A percentile compares a stretch with the other conserved stretches of the same genome.
These are phyloP conservation scores for Aphidius gifuensis DNA, from an alignment of 1,140 invertebrate species.

Conservation along the genomic window DNA sequence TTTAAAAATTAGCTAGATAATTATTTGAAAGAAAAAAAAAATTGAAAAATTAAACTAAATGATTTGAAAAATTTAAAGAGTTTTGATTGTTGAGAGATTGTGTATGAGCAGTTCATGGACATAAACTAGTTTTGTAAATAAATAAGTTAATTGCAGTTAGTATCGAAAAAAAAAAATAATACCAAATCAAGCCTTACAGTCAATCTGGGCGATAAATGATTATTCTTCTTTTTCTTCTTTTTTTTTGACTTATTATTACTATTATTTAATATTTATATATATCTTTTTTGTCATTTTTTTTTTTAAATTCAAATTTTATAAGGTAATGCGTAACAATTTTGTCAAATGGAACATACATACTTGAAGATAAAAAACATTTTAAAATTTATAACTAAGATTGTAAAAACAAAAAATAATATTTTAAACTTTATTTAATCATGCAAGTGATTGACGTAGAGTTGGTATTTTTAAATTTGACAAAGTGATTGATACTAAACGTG, in stretches of 20 bases:
- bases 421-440: too few relatives aligned
- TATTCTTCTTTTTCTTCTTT: conserved; percentile 10
- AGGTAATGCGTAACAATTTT: neutral
- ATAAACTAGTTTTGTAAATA: conserved; percentile 40
- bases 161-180: conserved; percentile 29
- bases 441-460: too few relatives aligned
- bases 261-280: neutral
- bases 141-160: conserved; percentile 29
- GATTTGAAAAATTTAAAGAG: neutral
- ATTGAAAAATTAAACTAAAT: neutral
- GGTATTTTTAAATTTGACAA: too few relatives aligned
- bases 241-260: conserved; percentile 5
- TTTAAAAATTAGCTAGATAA: too few relatives aligned
- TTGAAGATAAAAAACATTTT: too few relatives aligned
- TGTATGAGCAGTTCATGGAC: conserved; percentile 29
- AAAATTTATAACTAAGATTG: too few relatives aligned
- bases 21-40: conserved; percentile 14
- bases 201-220: conserved; percentile 23
- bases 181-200: conserved; percentile 41
- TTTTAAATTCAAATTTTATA: neutral
- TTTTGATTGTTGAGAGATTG: conserved; percentile 28
- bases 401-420: too few relatives aligned
- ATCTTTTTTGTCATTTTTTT: conserved; percentile 11
- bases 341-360: too few relatives aligned
- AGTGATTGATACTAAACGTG: too few relatives aligned